A percentile compares a stretch with the other conserved stretches of the same genome.
phyloP scores from a whole-genome alignment of 2,888 invertebrate species.

The Lasioglossum vierecki region DNA sequence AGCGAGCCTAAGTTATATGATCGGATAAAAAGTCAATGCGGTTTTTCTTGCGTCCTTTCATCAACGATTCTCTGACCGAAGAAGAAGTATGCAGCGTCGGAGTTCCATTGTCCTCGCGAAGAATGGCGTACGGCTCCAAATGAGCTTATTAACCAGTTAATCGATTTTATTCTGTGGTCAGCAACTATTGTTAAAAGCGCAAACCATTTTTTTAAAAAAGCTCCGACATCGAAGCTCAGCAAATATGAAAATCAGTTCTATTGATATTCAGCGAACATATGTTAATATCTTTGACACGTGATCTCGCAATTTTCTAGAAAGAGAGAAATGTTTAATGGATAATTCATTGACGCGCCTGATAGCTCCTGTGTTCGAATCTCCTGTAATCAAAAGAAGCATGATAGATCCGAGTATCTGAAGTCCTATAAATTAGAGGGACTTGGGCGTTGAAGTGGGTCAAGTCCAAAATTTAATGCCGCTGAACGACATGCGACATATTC shows the following conservation, averaged over 20 bases:
- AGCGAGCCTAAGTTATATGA: neutral
- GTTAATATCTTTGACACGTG: too few species aligned
- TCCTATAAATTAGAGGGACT: slow-evolving; percentile 50
- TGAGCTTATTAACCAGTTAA: slow-evolving; percentile 12
- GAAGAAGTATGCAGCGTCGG: neutral
- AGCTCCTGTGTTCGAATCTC: neutral
- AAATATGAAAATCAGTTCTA: neutral
- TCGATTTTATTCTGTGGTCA: neutral
- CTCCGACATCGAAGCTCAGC: neutral
- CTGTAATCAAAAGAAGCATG: slow-evolving; percentile 20
- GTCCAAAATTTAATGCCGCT: slow-evolving; percentile 52
- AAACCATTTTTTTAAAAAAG: neutral
- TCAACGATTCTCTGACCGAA: neutral
- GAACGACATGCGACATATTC: slow-evolving; percentile 51
- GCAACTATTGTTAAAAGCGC: neutral
- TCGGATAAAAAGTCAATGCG: neutral
- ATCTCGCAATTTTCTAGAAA: too few species aligned
- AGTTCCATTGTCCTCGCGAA: neutral
- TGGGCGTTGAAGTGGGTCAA: slow-evolving; percentile 46
- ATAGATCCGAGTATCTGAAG: slow-evolving; percentile 27
- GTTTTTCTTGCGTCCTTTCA: neutral
- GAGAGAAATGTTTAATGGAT: neutral
- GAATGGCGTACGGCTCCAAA: slow-evolving; percentile 2
- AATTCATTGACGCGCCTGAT: neutral
- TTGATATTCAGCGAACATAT: neutral